Evolutionary conservation across 2,113 vertebrate genomes (phyloP).

Genomic region (Oxyruncus cristatus): DNA sequence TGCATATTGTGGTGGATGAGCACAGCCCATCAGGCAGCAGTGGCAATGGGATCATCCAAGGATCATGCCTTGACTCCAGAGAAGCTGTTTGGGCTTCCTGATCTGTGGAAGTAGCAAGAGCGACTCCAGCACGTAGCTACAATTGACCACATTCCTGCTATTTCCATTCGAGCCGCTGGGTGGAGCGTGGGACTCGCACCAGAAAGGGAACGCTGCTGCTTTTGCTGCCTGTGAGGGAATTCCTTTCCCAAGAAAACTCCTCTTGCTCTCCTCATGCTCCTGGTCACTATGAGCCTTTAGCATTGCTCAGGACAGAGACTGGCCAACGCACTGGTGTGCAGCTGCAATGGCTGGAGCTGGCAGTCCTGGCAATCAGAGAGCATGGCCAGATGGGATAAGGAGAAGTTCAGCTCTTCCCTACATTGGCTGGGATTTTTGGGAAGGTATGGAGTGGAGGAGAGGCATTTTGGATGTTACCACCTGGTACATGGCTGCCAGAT

Average conservation of each 20-base stretch:
- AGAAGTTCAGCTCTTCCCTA: background rate
- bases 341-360: background rate
- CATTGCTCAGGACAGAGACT: background rate
- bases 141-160: background rate
- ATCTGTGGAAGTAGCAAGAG: background rate
- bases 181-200: background rate
- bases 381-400: background rate
- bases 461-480: background rate
- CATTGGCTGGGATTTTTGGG: background rate
- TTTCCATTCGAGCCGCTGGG: background rate
- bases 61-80: background rate
- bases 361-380: background rate
- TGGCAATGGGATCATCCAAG: background rate
- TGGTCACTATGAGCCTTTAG: background rate
- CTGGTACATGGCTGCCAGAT: background rate
- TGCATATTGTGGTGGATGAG: background rate
- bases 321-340: background rate
- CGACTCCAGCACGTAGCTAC: background rate
- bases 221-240: background rate
- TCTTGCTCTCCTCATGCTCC: background rate
- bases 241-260: background rate
- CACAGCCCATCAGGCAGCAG: fast-evolving
- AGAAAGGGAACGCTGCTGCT: background rate
- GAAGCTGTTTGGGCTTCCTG: background rate
- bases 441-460: background rate